Base-by-base conservation (phyloP, 2,888 invertebrate species). In the Trichopoda pennipes region DNA sequence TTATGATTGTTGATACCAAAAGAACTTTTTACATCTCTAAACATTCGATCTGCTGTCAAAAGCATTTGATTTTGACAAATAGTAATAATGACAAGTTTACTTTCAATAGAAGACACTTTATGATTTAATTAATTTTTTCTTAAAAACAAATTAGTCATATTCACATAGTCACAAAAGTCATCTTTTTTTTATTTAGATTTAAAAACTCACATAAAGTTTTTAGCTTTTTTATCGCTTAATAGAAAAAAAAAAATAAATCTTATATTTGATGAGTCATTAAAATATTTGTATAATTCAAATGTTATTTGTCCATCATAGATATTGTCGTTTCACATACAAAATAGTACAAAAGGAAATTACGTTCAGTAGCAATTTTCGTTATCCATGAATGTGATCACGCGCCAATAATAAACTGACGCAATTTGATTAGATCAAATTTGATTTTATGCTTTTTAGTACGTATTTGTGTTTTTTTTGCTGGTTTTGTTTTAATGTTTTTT, bases 91-190 rank as follows among this genome's bases (percentile, higher is more conserved):
- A 66, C 75, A 66, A 58, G 74, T 66, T 75, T 42, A 58, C 51
- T 66, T 58, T 42, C 23, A 58, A 74, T 56, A 44, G 12, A 19
- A 61, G 55, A 68, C 58, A 17, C 19, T 53, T 79, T 66, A 70
- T 70, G 69, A 70, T 70, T 70, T 63, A 70, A 77, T 77, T 70
- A 63, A 49, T 17, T 32, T 53, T 77, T 60, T 7, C 38, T 55
- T 53, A 44, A 38, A 47, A 44, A 28, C 12, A 21, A 53, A 76
- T 76, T 61, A 44, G 47, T 69, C 68, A 77, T 35, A 55, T 55
- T 55, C 21, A 44, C 14, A 47, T 17, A 61, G 44, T 32, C 32
- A 44, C 42, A 53, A 69, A 49, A 17, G 19, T 32, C 7, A 21
- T 49, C 2, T 23, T 32, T 35, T 19, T 9, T 35, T 19, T 9